Evolutionary conservation across 2,797 vertebrate species (phyloP).

Genomic region (Sebastolobus alascanus): DNA sequence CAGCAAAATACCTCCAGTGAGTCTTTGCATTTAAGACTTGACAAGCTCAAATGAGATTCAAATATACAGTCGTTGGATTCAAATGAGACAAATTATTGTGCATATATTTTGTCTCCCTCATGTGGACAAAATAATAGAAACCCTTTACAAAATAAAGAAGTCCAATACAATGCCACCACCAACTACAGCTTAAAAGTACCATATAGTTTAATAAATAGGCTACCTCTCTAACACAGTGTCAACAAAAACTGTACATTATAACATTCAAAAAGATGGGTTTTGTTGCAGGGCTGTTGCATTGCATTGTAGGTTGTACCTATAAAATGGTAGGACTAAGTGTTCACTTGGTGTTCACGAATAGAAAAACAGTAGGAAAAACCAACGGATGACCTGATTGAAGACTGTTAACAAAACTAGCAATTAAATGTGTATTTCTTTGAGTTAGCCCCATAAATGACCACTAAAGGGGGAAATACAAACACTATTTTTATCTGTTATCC

Average conservation of each 20-base stretch:
- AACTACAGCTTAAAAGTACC: not conserved
- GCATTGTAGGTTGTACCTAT: too few relatives aligned
- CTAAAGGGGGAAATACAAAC: too few relatives aligned
- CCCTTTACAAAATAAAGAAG: not conserved
- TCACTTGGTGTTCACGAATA: not conserved
- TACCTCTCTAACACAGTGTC: not conserved
- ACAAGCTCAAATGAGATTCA: not conserved
- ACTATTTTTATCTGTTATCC: too few relatives aligned
- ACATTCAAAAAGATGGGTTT: too few relatives aligned
- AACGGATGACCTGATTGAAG: not conserved
- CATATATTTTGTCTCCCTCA: constrained; percentile 1
- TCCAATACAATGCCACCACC: not conserved
- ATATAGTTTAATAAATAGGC: not conserved
- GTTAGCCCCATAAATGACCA: not conserved
- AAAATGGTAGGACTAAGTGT: too few relatives aligned
- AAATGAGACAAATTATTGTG: not conserved
- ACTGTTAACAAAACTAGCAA: not conserved
- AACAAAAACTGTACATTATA: too few relatives aligned
- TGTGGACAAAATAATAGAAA: not conserved
- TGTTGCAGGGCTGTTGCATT: too few relatives aligned
- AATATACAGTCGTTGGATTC: not conserved
- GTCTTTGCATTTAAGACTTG: not conserved
- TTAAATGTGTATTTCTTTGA: not conserved
- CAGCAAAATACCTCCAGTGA: not conserved
- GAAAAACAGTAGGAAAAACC: not conserved